A percentile compares a stretch with the other conserved stretches of the same genome.
These are phyloP conservation scores for Tonatia bakeri DNA, from an alignment of 2,113 vertebrate species.

Conservation along the genomic window DNA sequence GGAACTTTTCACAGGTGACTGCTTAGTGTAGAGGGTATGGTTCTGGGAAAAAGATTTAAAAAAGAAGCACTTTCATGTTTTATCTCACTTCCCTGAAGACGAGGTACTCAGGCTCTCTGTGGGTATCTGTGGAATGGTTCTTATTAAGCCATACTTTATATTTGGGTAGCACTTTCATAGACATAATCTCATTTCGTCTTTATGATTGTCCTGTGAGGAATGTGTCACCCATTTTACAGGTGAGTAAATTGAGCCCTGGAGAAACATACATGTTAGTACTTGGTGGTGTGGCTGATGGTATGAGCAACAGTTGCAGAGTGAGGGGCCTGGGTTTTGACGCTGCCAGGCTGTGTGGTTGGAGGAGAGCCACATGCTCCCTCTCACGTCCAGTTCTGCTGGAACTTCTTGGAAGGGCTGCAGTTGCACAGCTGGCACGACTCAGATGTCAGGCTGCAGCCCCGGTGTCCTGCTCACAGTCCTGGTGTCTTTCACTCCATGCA, in stretches of 20 bases:
- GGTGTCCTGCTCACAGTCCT: background rate
- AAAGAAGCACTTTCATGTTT: background rate
- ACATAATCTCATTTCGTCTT: background rate
- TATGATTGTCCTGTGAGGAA: background rate
- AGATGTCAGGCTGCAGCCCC: too few species aligned
- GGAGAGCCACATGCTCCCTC: background rate
- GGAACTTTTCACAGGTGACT: conserved; percentile 1
- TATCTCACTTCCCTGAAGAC: background rate
- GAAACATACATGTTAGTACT: background rate
- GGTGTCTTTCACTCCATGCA: background rate
- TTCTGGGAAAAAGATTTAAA: background rate
- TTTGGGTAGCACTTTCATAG: background rate
- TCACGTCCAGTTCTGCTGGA: background rate
- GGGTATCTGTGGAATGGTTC: background rate
- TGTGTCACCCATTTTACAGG: background rate
- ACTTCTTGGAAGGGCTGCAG: background rate
- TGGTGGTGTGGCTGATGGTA: background rate
- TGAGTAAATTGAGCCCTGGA: background rate
- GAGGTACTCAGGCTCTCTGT: background rate
- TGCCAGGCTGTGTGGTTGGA: fast-evolving
- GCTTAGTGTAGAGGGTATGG: background rate
- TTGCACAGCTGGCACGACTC: fast-evolving
- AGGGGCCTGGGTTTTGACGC: background rate
- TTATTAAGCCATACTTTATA: background rate
- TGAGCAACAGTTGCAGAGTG: background rate